Base-by-base conservation (phyloP, 2,113 vertebrate genomes). In the Malaclemys terrapin region DNA sequence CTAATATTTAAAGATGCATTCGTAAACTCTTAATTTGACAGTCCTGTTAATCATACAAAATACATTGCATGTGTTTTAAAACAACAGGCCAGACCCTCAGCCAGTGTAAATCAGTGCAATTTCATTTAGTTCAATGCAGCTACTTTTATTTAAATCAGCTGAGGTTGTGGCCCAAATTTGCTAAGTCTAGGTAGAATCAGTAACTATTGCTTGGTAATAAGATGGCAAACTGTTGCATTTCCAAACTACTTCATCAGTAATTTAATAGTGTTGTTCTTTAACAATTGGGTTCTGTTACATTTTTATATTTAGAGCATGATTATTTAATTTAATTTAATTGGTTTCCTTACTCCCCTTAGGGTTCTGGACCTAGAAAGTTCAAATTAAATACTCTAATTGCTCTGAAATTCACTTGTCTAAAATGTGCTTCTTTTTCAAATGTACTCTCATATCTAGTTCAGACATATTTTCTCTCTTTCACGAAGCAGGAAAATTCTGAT, bases 291-390 rank as follows among this genome's bases (percentile, higher is more conserved):
- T 97, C 81, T 90, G 95, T 88, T 98, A 90, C 88, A 95, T 94
- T 97, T 97, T 97, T 95, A 95, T 98, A 98, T 94, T 97, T 98
- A 97, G 96, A 95, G 96, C 97, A 96, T 96, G 96, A 98, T 98
- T 98, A 98, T 97, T 98, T 98, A 97, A 98, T 98, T 97, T 97
- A 96, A 97, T 97, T 98, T 98, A 98, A 98, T 98, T 98, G 98
- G 97, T 95, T 98, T 98, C 94, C 84, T 96, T 97, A 98, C 96
- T 98, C 88, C 89, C 98, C 89, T 96, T 83, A 96, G 98, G 98
- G 95, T 96, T 97, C 96, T 94, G 92, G 94, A 96, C 95, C 95
- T 95, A 97, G 97, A 98, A 98, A 95, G 94, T 98, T 98, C 97
- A 97, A 97, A 94, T 98, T 98, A 98, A 98, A 97, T 98, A 98